A percentile compares a stretch with the other conserved stretches of the same genome.
Evolutionary conservation across 2,888 invertebrate genomes (phyloP).

Genomic region (Stenurella melanura): DNA sequence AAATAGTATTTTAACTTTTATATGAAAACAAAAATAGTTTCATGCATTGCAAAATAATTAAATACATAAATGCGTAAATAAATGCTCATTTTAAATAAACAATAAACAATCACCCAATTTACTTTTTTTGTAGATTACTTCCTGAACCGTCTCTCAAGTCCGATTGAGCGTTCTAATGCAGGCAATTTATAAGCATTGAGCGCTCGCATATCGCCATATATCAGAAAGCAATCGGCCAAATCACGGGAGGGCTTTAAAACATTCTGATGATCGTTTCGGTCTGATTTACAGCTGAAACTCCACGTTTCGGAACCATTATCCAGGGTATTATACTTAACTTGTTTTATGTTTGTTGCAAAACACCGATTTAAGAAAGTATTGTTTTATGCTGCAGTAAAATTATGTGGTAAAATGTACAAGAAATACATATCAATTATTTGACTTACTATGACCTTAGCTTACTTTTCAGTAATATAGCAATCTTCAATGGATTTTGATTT

Average conservation of each 20-base stretch:
- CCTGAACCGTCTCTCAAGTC: slow-evolving; percentile 62
- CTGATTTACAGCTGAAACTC: slow-evolving; percentile 70
- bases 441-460: not conserved
- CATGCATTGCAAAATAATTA: not conserved
- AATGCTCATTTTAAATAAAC: not conserved
- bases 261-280: slow-evolving; percentile 69
- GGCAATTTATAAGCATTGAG: slow-evolving; percentile 73
- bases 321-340: slow-evolving; percentile 60
- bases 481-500: too few relatives aligned
- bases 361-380: slow-evolving; percentile 48
- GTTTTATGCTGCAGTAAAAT: not conserved
- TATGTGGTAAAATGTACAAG: not conserved
- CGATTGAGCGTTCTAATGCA: slow-evolving; percentile 70
- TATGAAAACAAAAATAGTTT: too few relatives aligned
- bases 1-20: too few relatives aligned
- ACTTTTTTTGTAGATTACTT: slow-evolving; percentile 30
- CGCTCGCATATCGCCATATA: slow-evolving; percentile 72
- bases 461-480: too few relatives aligned
- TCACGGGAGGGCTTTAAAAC: slow-evolving; percentile 73
- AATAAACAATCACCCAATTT: slow-evolving; percentile 18
- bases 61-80: not conserved
- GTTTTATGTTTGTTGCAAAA: slow-evolving; percentile 49
- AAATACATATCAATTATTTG: not conserved
- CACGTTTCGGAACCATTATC: slow-evolving; percentile 63
- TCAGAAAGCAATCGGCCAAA: slow-evolving; percentile 72